A percentile compares a stretch with the other conserved stretches of the same genome.
These are phyloP conservation scores for Troides aeacus DNA, from an alignment of 2,888 invertebrate genomes.

Conservation along the genomic window DNA sequence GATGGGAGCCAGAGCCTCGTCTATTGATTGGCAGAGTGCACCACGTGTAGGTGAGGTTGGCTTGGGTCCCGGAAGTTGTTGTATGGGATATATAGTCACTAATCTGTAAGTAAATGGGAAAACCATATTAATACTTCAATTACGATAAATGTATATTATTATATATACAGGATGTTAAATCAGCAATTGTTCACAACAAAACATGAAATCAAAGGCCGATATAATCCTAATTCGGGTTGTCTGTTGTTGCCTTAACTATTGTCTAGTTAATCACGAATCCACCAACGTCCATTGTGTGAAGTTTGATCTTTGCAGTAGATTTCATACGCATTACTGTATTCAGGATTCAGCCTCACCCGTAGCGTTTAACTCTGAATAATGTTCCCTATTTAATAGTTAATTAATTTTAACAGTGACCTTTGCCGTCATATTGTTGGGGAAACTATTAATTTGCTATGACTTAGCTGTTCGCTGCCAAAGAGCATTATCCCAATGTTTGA, in stretches of 20 bases:
- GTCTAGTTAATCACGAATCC: constrained; percentile 12
- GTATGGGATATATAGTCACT: no score
- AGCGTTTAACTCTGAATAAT: constrained; percentile 3
- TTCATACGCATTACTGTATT: constrained; percentile 9
- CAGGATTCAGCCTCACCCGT: neutral
- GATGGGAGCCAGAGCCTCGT: no score
- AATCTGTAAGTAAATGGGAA: no score
- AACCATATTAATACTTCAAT: neutral
- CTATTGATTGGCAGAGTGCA: no score
- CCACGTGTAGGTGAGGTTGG: no score
- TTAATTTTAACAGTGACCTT: constrained; percentile 5
- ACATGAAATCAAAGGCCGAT: constrained; percentile 10
- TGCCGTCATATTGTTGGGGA: constrained; percentile 4
- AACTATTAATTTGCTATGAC: neutral
- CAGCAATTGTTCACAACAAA: neutral
- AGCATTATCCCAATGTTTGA: neutral
- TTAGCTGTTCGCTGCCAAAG: constrained; percentile 2
- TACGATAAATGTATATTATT: neutral
- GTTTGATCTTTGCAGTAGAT: constrained; percentile 12
- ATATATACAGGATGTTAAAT: neutral
- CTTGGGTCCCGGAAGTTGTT: no score
- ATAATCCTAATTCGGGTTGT: constrained; percentile 11
- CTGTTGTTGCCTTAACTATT: constrained; percentile 18
- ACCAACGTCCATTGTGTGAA: constrained; percentile 15
- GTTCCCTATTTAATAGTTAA: constrained; percentile 14